These are phyloP conservation scores for Mactra quadrangularis DNA, from an alignment of 1,140 invertebrate genomes.

Conservation along the genomic window DNA sequence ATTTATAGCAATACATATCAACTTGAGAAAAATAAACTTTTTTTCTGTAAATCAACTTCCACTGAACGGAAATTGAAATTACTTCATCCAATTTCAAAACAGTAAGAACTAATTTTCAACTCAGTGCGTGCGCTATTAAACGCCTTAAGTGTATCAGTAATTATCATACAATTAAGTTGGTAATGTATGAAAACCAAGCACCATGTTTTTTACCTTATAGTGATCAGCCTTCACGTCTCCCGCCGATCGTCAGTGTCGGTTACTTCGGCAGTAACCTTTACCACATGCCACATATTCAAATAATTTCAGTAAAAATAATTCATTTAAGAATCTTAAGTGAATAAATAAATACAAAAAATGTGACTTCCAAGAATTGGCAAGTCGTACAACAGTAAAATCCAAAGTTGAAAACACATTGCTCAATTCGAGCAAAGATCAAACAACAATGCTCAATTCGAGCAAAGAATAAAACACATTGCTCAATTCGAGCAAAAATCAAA, in stretches of 20 bases:
- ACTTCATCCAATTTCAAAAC: too few species aligned
- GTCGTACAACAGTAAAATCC: not conserved
- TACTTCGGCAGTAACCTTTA: slow-evolving; percentile 35
- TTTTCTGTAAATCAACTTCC: too few species aligned
- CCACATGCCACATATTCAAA: slow-evolving; percentile 18
- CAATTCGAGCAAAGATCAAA: slow-evolving; percentile 47
- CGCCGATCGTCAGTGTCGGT: slow-evolving; percentile 33
- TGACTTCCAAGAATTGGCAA: slow-evolving; percentile 10
- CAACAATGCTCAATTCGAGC: slow-evolving; percentile 49
- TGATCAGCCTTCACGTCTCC: slow-evolving; percentile 12
- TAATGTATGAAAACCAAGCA: slow-evolving; percentile 23
- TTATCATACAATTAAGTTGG: too few species aligned
- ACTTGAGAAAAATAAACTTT: too few species aligned
- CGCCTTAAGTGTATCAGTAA: too few species aligned
- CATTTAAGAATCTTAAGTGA: too few species aligned
- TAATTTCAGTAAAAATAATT: slow-evolving; percentile 1
- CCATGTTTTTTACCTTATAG: slow-evolving; percentile 43
- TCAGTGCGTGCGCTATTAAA: too few species aligned
- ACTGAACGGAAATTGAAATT: too few species aligned
- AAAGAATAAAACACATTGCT: slow-evolving; percentile 19
- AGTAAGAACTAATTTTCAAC: too few species aligned
- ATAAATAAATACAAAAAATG: not conserved
- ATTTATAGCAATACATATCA: too few species aligned
- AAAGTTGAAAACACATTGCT: slow-evolving; percentile 23
- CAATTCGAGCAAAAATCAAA: too few species aligned